phyloP scores from a whole-genome alignment of 2,888 invertebrate species.

The Amorpha juglandis region DNA sequence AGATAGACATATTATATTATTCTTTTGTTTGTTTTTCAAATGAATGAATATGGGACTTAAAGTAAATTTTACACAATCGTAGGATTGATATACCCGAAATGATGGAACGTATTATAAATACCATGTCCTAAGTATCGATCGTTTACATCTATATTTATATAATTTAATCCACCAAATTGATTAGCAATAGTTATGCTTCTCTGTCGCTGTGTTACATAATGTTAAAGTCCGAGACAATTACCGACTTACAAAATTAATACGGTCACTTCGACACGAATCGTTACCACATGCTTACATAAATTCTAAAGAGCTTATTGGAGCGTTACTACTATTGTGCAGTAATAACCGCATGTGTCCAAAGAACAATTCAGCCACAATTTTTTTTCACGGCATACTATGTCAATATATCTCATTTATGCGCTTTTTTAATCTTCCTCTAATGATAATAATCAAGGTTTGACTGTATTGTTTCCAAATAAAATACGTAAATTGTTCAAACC shows the following conservation, averaged over 20 bases:
- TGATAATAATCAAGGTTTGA: no score
- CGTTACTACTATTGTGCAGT: constrained; percentile 46
- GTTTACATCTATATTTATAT: background rate
- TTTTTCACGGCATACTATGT: background rate
- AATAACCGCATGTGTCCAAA: constrained; percentile 34
- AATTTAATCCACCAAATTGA: constrained; percentile 29
- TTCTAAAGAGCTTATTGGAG: constrained; percentile 48
- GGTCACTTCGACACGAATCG: constrained; percentile 54
- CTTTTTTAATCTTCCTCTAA: no score
- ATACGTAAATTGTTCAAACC: no score
- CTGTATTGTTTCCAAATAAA: no score
- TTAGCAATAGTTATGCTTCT: constrained; percentile 30
- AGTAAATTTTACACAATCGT: background rate
- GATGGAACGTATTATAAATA: background rate
- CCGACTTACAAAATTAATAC: constrained; percentile 56
- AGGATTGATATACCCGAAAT: background rate
- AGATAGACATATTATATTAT: no score
- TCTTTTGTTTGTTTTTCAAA: background rate
- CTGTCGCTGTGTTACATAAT: constrained; percentile 46
- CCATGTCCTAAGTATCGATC: background rate
- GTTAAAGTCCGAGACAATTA: constrained; percentile 50
- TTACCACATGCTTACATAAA: constrained; percentile 62
- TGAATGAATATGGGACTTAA: background rate
- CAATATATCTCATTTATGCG: background rate
- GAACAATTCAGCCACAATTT: constrained; percentile 8